phyloP scores from a whole-genome alignment of 2,113 vertebrate species.

The Coregonus clupeaformis region DNA sequence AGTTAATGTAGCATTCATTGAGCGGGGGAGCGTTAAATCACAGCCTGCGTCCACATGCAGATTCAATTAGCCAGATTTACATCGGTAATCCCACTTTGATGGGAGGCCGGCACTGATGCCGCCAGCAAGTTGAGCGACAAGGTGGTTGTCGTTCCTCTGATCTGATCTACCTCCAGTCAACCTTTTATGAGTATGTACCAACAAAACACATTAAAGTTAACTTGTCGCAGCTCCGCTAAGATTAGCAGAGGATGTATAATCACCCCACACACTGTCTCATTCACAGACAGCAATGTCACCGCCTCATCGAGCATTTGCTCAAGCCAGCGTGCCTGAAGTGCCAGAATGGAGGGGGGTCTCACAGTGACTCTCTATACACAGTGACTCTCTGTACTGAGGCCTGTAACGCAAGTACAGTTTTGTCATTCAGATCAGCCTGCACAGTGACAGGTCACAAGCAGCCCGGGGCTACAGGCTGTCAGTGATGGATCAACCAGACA shows the following conservation, averaged over 20 bases:
- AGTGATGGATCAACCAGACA: neutral
- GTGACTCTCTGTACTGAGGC: no score
- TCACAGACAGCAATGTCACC: no score
- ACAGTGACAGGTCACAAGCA: neutral
- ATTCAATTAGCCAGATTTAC: slow-evolving; percentile 61
- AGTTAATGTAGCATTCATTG: slow-evolving; percentile 61
- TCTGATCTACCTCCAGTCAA: slow-evolving; percentile 21
- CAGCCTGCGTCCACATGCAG: slow-evolving; percentile 52
- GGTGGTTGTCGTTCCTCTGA: neutral
- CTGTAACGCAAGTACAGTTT: no score
- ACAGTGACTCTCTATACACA: no score
- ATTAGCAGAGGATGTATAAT: neutral
- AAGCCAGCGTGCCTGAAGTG: no score
- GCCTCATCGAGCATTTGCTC: no score
- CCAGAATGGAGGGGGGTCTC: no score
- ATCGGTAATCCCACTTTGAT: slow-evolving; percentile 40
- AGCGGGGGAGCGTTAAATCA: slow-evolving; percentile 61
- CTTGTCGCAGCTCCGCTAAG: slow-evolving; percentile 37
- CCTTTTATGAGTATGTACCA: slow-evolving; percentile 8
- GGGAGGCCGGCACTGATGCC: neutral
- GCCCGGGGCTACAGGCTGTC: neutral
- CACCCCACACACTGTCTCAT: neutral
- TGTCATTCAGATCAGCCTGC: no score
- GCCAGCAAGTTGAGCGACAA: neutral
- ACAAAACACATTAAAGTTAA: slow-evolving; percentile 29